Evolutionary conservation across 1,140 invertebrate species (phyloP).

Genomic region (Zaprionus kolodkinae): DNA sequence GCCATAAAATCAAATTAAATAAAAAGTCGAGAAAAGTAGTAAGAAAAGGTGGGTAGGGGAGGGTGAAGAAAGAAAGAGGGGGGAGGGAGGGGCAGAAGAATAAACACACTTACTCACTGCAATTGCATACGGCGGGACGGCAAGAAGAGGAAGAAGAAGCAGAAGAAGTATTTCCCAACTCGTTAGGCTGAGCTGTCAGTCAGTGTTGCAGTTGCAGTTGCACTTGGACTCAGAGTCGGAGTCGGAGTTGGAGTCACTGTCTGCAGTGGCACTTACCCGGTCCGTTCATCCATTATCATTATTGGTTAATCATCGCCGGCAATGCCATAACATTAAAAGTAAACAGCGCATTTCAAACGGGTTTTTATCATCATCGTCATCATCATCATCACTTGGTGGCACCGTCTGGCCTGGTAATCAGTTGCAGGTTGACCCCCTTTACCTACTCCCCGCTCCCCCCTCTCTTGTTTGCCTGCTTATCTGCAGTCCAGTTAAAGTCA

Average conservation of each 20-base stretch:
- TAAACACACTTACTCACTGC: conserved; percentile 35
- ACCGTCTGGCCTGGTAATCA: neutral
- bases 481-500: conserved; percentile 38
- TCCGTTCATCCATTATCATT: conserved; percentile 55
- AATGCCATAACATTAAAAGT: conserved; percentile 61
- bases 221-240: neutral
- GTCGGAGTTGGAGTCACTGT: conserved; percentile 17
- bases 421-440: neutral
- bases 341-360: conserved; percentile 69
- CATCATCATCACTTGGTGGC: conserved; percentile 10
- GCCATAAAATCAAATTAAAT: conserved; percentile 35
- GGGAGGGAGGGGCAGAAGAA: neutral
- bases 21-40: neutral
- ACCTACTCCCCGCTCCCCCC: too few relatives aligned
- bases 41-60: neutral
- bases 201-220: conserved; percentile 19
- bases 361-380: conserved; percentile 65
- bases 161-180: conserved; percentile 42
- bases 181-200: conserved; percentile 44
- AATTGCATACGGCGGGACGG: conserved; percentile 33
- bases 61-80: neutral
- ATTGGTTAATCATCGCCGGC: conserved; percentile 73
- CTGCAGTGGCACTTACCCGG: conserved; percentile 20
- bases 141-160: neutral
- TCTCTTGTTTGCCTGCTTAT: neutral